phyloP scores from a whole-genome alignment of 2,113 vertebrate genomes.

The Pelobates fuscus region DNA sequence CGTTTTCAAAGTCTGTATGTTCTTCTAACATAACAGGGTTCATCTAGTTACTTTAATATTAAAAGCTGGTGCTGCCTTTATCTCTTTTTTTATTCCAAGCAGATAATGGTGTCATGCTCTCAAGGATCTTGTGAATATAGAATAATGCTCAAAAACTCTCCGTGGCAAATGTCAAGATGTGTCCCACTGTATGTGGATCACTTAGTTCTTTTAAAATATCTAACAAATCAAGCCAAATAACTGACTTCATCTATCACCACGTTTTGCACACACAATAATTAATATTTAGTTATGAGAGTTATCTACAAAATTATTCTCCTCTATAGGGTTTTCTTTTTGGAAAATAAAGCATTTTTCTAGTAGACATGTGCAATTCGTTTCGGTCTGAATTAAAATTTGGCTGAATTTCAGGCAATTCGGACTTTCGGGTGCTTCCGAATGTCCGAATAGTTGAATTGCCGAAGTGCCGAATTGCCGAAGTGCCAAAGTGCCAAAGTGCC shows the following conservation, averaged over 20 bases:
- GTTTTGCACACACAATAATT: conserved; percentile 17
- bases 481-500: too few species aligned
- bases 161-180: conserved; percentile 35
- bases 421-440: too few species aligned
- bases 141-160: conserved; percentile 38
- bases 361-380: too few species aligned
- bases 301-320: too few species aligned
- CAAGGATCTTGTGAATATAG: conserved; percentile 35
- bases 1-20: not conserved
- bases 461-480: too few species aligned
- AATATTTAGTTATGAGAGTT: conserved; percentile 20
- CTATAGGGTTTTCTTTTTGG: too few species aligned
- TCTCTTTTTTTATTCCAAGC: conserved; percentile 21
- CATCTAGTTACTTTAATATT: conserved; percentile 23
- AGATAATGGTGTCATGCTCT: conserved; percentile 44
- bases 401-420: too few species aligned
- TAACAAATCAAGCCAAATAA: conserved; percentile 9
- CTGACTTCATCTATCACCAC: conserved; percentile 32
- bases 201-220: conserved; percentile 15
- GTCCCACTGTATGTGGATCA: conserved; percentile 18
- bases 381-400: too few species aligned
- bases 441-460: too few species aligned
- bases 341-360: too few species aligned
- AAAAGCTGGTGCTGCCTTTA: conserved; percentile 18
- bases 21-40: conserved; percentile 14